A percentile compares a stretch with the other conserved stretches of the same genome.
Conservation (phyloP, 2,113 vertebrate species). For the Pteronura brasiliensis region DNA sequence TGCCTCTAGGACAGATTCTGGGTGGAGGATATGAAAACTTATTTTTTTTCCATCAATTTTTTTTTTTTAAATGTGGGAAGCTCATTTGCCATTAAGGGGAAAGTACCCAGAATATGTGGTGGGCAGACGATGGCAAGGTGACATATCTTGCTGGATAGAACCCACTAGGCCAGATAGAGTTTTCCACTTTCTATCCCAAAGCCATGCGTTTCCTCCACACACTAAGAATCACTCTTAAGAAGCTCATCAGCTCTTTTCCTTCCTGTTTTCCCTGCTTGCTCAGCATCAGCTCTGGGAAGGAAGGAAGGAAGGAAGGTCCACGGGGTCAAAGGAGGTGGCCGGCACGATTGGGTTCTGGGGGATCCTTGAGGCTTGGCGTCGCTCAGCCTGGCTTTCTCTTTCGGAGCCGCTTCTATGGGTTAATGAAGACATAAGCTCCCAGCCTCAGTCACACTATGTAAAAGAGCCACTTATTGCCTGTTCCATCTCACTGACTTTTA, state of each 20-base stretch:
- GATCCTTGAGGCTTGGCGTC: background rate
- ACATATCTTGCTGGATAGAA: background rate
- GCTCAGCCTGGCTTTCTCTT: slow-evolving; percentile 55
- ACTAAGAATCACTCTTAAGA: background rate
- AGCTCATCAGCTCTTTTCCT: background rate
- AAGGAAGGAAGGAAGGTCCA: background rate
- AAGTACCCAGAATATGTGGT: background rate
- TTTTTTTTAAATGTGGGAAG: background rate
- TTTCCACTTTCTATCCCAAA: background rate
- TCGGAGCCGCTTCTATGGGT: slow-evolving; percentile 70
- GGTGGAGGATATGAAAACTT: background rate
- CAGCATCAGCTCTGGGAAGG: background rate
- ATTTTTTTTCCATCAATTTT: background rate
- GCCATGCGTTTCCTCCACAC: too few species aligned
- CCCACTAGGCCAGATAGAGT: background rate
- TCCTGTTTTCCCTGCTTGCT: background rate
- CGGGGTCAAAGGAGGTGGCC: background rate
- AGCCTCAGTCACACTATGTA: slow-evolving; percentile 81
- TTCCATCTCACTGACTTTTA: slow-evolving; percentile 89
- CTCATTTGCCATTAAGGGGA: background rate
- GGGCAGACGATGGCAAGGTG: rapidly evolving
- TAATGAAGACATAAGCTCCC: slow-evolving; percentile 83
- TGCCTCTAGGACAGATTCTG: background rate
- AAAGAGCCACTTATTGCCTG: slow-evolving; percentile 85
- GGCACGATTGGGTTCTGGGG: background rate